Evolutionary conservation across 37 sponge, comb jelly and placozoan genomes (phyloP).

Genomic region (Lycopodina hypogea): DNA sequence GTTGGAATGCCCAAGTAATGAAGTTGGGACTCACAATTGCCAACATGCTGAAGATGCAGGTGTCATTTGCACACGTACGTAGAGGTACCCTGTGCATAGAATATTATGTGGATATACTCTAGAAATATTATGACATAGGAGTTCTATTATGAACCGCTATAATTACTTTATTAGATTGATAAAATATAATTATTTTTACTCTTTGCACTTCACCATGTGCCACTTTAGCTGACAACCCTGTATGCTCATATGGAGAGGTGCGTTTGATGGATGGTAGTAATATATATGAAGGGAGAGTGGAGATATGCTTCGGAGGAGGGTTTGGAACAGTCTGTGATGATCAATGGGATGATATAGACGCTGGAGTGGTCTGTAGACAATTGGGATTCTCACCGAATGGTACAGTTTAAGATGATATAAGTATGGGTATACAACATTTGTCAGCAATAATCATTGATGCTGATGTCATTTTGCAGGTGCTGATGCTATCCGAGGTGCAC

Average conservation of each 20-base stretch:
- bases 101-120: too few species aligned
- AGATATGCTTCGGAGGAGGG: constrained; percentile 35
- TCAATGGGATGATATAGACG: constrained; percentile 23
- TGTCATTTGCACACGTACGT: constrained; percentile 38
- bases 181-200: too few species aligned
- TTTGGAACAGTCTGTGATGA: constrained; percentile 51
- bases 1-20: not conserved
- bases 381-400: constrained; percentile 17
- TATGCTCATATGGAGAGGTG: constrained; percentile 14
- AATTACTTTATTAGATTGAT: too few species aligned
- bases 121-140: too few species aligned
- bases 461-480: not conserved
- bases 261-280: constrained; percentile 9
- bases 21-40: constrained; percentile 18
- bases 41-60: constrained; percentile 39
- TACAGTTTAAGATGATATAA: not conserved
- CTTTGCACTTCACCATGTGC: not conserved
- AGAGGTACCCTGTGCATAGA: not conserved
- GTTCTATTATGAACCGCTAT: too few species aligned
- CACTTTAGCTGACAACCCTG: not conserved
- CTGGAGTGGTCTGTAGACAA: constrained; percentile 35
- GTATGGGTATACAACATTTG: not conserved
- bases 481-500: not conserved
- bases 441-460: not conserved
- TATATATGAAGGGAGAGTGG: constrained; percentile 21